A percentile compares a stretch with the other conserved stretches of the same genome.
phyloP scores from a whole-genome alignment of 53 echinoderm and acorn worm species.

The Astropecten irregularis region DNA sequence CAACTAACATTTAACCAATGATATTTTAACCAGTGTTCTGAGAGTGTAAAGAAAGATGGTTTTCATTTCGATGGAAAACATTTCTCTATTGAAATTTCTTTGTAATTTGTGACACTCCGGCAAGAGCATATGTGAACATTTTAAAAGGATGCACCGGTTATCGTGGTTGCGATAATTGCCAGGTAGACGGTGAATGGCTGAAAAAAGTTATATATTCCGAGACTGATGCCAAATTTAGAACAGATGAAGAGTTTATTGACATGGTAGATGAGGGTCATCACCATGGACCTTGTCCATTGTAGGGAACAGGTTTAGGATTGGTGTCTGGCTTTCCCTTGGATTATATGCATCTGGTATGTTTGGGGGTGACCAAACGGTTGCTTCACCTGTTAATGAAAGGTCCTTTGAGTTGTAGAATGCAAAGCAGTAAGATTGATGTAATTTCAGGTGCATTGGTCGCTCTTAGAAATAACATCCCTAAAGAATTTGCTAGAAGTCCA shows the following conservation, averaged over 20 bases:
- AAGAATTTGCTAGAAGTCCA: background rate
- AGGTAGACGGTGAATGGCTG: conserved; percentile 36
- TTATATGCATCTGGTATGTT: conserved; percentile 72
- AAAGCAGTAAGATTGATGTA: background rate
- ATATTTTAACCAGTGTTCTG: no score
- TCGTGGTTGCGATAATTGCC: conserved; percentile 61
- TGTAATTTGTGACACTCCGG: conserved; percentile 71
- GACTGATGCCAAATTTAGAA: conserved; percentile 44
- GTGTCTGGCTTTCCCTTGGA: conserved; percentile 61
- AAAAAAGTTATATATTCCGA: conserved; percentile 46
- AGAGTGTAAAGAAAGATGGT: no score
- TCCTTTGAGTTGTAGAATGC: conserved; percentile 45
- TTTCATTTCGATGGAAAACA: no score
- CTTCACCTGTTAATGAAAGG: conserved; percentile 61
- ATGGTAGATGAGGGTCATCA: conserved; percentile 67
- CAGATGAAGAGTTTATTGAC: conserved; percentile 39
- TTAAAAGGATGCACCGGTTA: conserved; percentile 64
- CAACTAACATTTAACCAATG: no score
- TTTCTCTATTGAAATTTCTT: no score
- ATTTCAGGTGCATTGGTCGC: conserved; percentile 47
- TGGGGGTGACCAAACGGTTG: conserved; percentile 61
- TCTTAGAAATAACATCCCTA: background rate
- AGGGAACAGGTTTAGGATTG: conserved; percentile 33
- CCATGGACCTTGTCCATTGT: conserved; percentile 35
- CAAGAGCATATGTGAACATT: conserved; percentile 57